Evolutionary conservation across 2,888 invertebrate genomes (phyloP).

Genomic region (Drosophila borealis): DNA sequence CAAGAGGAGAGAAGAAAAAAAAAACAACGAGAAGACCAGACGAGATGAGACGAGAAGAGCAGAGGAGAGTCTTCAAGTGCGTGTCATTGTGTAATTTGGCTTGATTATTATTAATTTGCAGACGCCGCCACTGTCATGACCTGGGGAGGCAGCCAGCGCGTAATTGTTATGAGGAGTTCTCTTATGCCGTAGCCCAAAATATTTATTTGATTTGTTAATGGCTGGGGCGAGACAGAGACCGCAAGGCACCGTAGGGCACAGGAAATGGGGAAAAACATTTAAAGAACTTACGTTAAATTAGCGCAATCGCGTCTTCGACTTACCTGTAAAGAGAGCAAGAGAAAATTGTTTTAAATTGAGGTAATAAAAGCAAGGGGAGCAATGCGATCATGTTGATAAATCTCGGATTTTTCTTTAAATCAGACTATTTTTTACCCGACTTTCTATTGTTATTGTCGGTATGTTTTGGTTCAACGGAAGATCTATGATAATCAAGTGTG

Average conservation of each 20-base stretch:
- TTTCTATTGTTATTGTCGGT: slow-evolving; percentile 28
- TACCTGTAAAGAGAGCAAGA: slow-evolving; percentile 69
- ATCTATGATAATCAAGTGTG: slow-evolving; percentile 31
- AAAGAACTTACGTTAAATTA: slow-evolving; percentile 59
- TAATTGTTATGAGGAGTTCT: slow-evolving; percentile 47
- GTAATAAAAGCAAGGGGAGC: slow-evolving; percentile 24
- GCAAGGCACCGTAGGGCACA: slow-evolving; percentile 31
- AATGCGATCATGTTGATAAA: slow-evolving; percentile 14
- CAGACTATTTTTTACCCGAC: not conserved
- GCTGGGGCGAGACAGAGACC: slow-evolving; percentile 18
- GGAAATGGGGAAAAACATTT: slow-evolving; percentile 12
- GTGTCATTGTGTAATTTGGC: slow-evolving; percentile 80
- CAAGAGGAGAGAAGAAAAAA: slow-evolving; percentile 8
- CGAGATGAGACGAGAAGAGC: slow-evolving; percentile 2
- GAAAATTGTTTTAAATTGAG: slow-evolving; percentile 70
- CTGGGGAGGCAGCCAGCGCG: slow-evolving; percentile 27
- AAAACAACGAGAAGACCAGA: slow-evolving; percentile 14
- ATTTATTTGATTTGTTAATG: slow-evolving; percentile 78
- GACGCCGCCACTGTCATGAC: slow-evolving; percentile 50
- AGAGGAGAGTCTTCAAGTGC: slow-evolving; percentile 67
- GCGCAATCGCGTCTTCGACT: slow-evolving; percentile 37
- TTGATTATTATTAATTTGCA: slow-evolving; percentile 79
- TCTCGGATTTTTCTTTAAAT: slow-evolving; percentile 1
- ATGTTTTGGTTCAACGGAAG: slow-evolving; percentile 23
- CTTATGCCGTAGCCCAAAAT: slow-evolving; percentile 58